Evolutionary conservation across 2,888 invertebrate species (phyloP), one percentile per base, ranked within the genome.

Genomic region (Callosobruchus maculatus): DNA sequence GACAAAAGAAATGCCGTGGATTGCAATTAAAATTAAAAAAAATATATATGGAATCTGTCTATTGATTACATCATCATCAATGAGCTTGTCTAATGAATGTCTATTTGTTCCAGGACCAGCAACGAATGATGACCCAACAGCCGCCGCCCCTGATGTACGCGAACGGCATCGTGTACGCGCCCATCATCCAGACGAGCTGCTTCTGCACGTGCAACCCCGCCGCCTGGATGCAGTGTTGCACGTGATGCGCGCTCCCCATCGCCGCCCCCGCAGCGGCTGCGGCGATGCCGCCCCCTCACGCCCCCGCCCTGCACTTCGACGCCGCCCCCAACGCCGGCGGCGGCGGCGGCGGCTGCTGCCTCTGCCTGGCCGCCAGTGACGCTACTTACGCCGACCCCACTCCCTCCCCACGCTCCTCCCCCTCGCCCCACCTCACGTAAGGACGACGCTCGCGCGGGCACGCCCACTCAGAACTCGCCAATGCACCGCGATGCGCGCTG

Each of bases 181-280:
- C 92, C 82, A 91, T 93, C 85, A 93, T 92, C 85, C 91, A 91
- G 88, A 92, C 94, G 83, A 93, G 92, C 88, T 86, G 86, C 86
- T 89, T 88, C 84, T 90, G 90, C 80, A 90, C 91, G 80, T 92
- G 92, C 86, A 89, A 88, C 80, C 82, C 86, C 84, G 77, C 91
- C 72, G 90, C 90, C 90, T 89, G 90, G 90, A 88, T 90, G 89
- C 88, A 81, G 76, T 84, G 83, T 77, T 82, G 83, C 77, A 81
- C 92, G 91, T 92, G 91, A 92, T 91, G 88, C 87, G 88, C 84
- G 74, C 49, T 49, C 49, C 49, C 49, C 49, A 49, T 49, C 49
- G 49, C 49, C 49, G 49, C 49, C 49, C 49, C 49, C 13, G 18
- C 49, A 18, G 13, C 49, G 18, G 49, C 49, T 1, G 49, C 49